Evolutionary conservation across 1,140 invertebrate genomes (phyloP), one percentile per base, ranked within the genome.

Genomic region (Physella acuta): DNA sequence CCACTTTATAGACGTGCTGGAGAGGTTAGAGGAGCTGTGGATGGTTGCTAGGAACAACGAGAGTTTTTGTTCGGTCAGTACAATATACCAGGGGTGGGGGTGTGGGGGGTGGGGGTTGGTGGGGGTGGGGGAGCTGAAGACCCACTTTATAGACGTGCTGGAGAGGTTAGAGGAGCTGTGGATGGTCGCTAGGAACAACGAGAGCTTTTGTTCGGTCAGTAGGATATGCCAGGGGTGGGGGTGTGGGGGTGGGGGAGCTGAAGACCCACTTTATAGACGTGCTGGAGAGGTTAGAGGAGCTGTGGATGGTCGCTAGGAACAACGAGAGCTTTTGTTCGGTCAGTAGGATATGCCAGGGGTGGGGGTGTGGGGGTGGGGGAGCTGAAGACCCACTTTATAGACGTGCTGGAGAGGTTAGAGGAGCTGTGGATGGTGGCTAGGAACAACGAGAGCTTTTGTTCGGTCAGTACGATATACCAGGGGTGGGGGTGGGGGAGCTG

Each of bases 181-280:
- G 75, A 33, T 68, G 4, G 8, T 73, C 4, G 59, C 67, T 28
- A 53, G 63, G 17, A 69, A 70, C 34, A 73, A 75, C n/a, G 59
- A 63, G n/a, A 64, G 55, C 26, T 26, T 66, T 20, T 75, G 71
- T 55, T 37, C 71, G 39, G 73, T 77, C 44, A 62, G 70, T 73
- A 44, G 17, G n/a, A 17, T 17, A 11, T 26, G n/a, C n/a, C n/a
- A n/a, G n/a, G n/a, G n/a, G n/a, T n/a, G n/a, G n/a, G n/a, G n/a
- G n/a, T n/a, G n/a, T n/a, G n/a, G n/a, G n/a, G n/a, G 93, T 93
- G 56, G 92, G 93, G 81, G 88, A 93, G 77, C 92, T 94, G 86
- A 92, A 90, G 81, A 94, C 93, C 63, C 92, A 93, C 87, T 94
- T 94, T 84, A 90, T 91, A 72, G 93, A 94, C 85, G 93, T 95